Conservation (phyloP, 2,797 vertebrate species). For the Psittacula derbiana region DNA sequence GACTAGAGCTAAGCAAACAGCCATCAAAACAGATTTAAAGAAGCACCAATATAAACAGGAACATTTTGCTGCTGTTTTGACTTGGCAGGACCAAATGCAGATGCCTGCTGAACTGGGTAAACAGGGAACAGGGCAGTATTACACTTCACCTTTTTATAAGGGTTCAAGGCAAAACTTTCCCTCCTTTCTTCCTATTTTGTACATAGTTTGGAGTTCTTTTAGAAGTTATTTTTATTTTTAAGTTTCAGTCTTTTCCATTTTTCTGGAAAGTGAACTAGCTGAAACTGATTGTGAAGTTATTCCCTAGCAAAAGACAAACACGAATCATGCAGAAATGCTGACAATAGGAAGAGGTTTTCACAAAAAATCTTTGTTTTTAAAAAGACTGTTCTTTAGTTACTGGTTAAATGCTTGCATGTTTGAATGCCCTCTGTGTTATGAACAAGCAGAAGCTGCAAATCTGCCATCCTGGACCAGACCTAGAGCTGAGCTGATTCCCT, state of each 20-base stretch:
- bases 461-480: neutral
- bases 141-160: conserved; percentile 24
- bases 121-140: neutral
- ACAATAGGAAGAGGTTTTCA: neutral
- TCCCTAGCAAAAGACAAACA: neutral
- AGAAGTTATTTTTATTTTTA: neutral
- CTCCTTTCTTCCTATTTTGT: neutral
- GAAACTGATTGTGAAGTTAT: neutral
- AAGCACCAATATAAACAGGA: conserved; percentile 26
- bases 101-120: conserved; percentile 31
- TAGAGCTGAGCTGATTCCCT: neutral
- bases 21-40: conserved; percentile 4
- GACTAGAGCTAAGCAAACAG: neutral
- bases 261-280: neutral
- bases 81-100: neutral
- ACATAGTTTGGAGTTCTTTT: neutral
- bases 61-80: conserved; percentile 31
- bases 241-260: neutral
- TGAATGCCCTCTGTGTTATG: neutral
- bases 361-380: neutral
- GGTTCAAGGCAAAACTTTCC: conserved; percentile 1
- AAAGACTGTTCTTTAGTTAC: neutral
- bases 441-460: neutral
- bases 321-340: neutral
- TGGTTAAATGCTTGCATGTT: neutral